phyloP scores from a whole-genome alignment of 2,113 vertebrate genomes.

The Eulacestoma nigropectus region DNA sequence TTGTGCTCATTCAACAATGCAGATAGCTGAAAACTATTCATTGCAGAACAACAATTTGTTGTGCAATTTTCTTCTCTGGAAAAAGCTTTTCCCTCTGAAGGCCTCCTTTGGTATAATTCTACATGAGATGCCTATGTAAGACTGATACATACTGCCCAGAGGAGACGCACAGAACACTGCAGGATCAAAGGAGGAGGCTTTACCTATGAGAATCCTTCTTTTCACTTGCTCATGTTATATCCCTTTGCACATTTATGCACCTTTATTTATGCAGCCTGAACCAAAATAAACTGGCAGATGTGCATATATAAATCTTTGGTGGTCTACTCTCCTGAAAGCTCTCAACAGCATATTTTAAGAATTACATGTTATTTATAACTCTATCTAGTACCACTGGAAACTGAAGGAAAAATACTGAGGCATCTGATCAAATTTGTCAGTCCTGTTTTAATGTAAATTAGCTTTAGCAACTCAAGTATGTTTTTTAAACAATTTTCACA shows the following conservation, averaged over 20 bases:
- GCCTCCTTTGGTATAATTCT: neutral
- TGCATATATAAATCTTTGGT: neutral
- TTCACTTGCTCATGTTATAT: neutral
- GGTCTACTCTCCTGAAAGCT: neutral
- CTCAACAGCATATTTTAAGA: neutral
- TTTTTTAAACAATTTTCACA: neutral
- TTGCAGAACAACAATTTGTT: neutral
- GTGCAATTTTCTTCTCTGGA: neutral
- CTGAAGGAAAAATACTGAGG: neutral
- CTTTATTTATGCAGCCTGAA: neutral
- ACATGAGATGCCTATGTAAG: neutral
- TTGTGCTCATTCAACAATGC: neutral
- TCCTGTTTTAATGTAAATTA: neutral
- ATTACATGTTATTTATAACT: slow-evolving; percentile 21
- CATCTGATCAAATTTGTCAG: neutral
- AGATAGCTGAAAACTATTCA: neutral
- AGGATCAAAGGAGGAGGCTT: neutral
- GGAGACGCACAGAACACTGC: neutral
- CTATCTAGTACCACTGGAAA: neutral
- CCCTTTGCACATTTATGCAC: neutral
- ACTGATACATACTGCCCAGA: neutral
- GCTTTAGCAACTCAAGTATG: neutral
- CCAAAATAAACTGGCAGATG: neutral
- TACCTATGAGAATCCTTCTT: neutral
- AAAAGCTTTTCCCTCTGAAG: neutral